A percentile compares a stretch with the other conserved stretches of the same genome.
phyloP scores from a whole-genome alignment of 2,113 vertebrate species.

The Cyprinodon brontotheroides region DNA sequence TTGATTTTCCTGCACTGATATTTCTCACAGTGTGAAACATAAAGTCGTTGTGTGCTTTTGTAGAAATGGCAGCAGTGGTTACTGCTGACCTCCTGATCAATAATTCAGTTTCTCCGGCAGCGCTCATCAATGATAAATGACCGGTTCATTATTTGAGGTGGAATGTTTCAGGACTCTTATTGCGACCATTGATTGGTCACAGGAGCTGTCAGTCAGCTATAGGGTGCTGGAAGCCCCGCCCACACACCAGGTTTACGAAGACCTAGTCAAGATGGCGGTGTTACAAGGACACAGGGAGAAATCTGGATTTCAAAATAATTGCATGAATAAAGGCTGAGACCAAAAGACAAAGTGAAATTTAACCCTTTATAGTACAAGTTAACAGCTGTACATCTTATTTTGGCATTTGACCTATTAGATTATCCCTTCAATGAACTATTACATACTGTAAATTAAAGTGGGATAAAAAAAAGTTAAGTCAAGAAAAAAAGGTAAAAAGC shows the following conservation, averaged over 20 bases:
- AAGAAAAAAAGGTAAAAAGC: too few relatives aligned
- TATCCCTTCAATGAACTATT: too few relatives aligned
- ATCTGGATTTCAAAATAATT: constrained; percentile 39
- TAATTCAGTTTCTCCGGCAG: constrained; percentile 67
- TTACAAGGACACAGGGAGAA: neutral
- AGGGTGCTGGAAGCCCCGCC: constrained; percentile 14
- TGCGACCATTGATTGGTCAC: constrained; percentile 41
- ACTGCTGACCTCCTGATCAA: constrained; percentile 66
- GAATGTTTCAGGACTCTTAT: constrained; percentile 41
- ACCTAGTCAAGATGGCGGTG: constrained; percentile 1
- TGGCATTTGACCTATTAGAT: too few relatives aligned
- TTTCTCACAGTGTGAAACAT: neutral
- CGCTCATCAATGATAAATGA: constrained; percentile 68
- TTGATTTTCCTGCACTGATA: neutral
- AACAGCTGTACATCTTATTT: too few relatives aligned
- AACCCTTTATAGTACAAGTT: too few relatives aligned
- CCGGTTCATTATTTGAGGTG: constrained; percentile 50
- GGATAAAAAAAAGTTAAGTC: too few relatives aligned
- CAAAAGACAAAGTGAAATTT: neutral
- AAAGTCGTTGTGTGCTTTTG: constrained; percentile 2
- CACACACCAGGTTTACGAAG: constrained; percentile 51
- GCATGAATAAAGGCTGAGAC: neutral
- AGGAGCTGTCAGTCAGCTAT: constrained; percentile 28
- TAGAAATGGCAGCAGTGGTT: constrained; percentile 46
- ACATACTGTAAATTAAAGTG: too few relatives aligned